phyloP scores from a whole-genome alignment of 2,888 invertebrate genomes.

The Oscheius onirici region DNA sequence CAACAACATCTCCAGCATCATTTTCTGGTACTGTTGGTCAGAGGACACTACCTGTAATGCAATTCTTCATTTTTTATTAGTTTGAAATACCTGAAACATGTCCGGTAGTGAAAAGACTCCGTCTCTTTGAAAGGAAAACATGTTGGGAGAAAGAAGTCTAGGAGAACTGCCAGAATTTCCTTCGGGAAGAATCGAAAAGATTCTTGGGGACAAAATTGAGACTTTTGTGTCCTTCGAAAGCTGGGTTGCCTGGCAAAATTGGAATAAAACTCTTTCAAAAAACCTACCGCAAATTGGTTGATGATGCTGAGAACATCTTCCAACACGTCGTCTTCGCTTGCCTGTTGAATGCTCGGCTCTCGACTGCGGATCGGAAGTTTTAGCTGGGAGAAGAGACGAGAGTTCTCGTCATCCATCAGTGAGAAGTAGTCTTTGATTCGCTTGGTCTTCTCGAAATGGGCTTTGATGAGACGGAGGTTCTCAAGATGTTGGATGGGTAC shows the following conservation, averaged over 20 bases:
- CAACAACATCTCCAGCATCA: slow-evolving; percentile 54
- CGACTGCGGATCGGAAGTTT: slow-evolving; percentile 6
- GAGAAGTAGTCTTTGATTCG: slow-evolving; percentile 60
- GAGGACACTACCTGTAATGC: slow-evolving; percentile 44
- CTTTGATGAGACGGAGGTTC: slow-evolving; percentile 34
- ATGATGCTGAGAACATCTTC: slow-evolving; percentile 29
- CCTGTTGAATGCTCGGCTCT: slow-evolving; percentile 5
- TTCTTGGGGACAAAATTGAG: slow-evolving; percentile 57
- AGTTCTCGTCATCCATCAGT: slow-evolving; percentile 55
- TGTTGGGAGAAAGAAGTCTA: slow-evolving; percentile 56
- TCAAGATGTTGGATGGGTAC: slow-evolving; percentile 16
- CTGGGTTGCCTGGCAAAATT: slow-evolving; percentile 17
- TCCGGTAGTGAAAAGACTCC: slow-evolving; percentile 62
- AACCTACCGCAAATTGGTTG: slow-evolving; percentile 32
- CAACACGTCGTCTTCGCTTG: slow-evolving; percentile 15
- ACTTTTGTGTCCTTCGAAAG: slow-evolving; percentile 34
- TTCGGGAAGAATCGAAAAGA: slow-evolving; percentile 59
- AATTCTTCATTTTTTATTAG: background rate
- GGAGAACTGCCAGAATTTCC: slow-evolving; percentile 31
- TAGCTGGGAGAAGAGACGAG: slow-evolving; percentile 19
- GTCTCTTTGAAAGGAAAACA: slow-evolving; percentile 63
- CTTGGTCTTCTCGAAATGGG: slow-evolving; percentile 44
- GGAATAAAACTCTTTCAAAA: background rate
- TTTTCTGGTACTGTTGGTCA: slow-evolving; percentile 44
- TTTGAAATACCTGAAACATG: slow-evolving; percentile 51